Conservation (phyloP, 2,113 vertebrate species). For the Amphilophus citrinellus region DNA sequence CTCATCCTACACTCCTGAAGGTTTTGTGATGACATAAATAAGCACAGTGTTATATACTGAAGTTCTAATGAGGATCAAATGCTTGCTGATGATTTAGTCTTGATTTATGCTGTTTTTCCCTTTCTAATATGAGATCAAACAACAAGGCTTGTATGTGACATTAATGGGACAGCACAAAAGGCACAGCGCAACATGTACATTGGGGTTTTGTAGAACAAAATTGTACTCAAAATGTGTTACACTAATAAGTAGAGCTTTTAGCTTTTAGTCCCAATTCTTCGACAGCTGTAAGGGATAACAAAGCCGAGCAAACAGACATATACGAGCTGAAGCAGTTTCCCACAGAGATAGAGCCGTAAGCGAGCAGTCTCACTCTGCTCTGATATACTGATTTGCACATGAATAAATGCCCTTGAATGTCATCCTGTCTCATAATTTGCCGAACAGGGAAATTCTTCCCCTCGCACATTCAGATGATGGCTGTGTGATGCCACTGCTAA, state of each 20-base stretch:
- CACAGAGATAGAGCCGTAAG: conserved; percentile 50
- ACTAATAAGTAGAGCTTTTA: conserved; percentile 34
- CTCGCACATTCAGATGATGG: conserved; percentile 51
- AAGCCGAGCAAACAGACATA: conserved; percentile 46
- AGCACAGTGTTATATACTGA: conserved; percentile 21
- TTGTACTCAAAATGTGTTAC: conserved; percentile 12
- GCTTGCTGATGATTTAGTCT: conserved; percentile 36
- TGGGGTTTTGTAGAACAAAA: conserved; percentile 21
- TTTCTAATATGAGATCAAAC: conserved; percentile 28
- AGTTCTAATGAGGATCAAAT: conserved; percentile 34
- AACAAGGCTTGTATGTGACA: conserved; percentile 18
- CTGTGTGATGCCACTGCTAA: conserved; percentile 45
- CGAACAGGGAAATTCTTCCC: conserved; percentile 63
- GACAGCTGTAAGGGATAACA: conserved; percentile 45
- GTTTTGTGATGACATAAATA: conserved; percentile 61
- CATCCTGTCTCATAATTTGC: conserved; percentile 68
- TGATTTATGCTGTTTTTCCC: conserved; percentile 13
- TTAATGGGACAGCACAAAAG: conserved; percentile 7
- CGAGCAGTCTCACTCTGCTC: conserved; percentile 58
- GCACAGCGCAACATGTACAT: neutral
- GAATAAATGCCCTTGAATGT: conserved; percentile 74
- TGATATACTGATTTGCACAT: conserved; percentile 71
- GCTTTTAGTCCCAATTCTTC: conserved; percentile 42
- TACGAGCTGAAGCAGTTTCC: conserved; percentile 32
- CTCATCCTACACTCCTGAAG: conserved; percentile 68